phyloP scores from a whole-genome alignment of 2,888 invertebrate genomes.

The Caradrina clavipalpis region DNA sequence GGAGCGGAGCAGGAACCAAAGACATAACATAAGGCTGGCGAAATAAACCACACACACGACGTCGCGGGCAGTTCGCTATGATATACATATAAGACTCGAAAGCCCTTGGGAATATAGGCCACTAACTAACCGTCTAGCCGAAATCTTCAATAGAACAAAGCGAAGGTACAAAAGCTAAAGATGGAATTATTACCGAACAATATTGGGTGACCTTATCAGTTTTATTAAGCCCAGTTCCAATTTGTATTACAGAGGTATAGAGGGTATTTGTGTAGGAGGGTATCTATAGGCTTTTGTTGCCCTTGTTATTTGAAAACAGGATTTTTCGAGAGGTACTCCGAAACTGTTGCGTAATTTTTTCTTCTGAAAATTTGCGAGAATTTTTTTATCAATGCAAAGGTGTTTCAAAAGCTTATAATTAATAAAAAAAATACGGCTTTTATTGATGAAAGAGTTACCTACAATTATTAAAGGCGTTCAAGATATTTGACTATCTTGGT shows the following conservation, averaged over 20 bases:
- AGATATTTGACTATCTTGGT: no score
- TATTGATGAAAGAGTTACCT: no score
- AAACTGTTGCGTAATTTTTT: neutral
- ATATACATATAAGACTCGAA: no score
- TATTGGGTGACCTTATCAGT: constrained; percentile 47
- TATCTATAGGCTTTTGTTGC: constrained; percentile 19
- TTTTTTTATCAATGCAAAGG: no score
- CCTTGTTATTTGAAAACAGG: constrained; percentile 19
- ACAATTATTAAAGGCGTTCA: no score
- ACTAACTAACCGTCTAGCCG: constrained; percentile 39
- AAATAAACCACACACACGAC: no score
- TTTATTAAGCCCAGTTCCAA: constrained; percentile 44
- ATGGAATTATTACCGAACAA: constrained; percentile 42
- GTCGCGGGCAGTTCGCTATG: no score
- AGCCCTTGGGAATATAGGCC: constrained; percentile 42
- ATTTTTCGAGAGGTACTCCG: neutral
- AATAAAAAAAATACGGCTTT: no score
- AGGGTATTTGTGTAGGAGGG: constrained; percentile 16
- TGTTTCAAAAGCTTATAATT: no score
- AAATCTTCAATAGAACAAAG: constrained; percentile 37
- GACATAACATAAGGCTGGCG: no score
- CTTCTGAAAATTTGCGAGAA: neutral
- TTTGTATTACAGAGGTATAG: constrained; percentile 35
- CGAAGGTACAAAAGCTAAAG: constrained; percentile 33
- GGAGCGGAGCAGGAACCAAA: no score